Conservation (phyloP, 2,888 invertebrate species). For the Ptychoptera albimana region DNA sequence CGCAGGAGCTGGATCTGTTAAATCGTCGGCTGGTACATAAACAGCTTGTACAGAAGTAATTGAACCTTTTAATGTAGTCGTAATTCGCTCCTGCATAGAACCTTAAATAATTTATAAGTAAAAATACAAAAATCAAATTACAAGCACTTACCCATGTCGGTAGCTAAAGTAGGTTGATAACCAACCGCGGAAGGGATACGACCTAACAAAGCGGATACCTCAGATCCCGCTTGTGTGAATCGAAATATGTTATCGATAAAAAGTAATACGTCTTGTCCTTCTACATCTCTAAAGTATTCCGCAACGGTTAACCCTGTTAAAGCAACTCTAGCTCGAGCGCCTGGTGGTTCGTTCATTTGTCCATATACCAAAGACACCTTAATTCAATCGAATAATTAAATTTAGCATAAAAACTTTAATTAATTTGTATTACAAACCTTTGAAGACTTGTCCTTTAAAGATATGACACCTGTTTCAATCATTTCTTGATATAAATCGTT, state of each 20-base stretch:
- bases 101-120: conserved; percentile 1
- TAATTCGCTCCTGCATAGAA: conserved; percentile 91
- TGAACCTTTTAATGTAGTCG: conserved; percentile 87
- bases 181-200: conserved; percentile 93
- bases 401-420: neutral
- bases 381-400: conserved; percentile 40
- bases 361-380: conserved; percentile 88
- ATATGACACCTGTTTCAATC: conserved; percentile 88
- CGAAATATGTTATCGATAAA: conserved; percentile 96
- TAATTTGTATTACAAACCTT: conserved; percentile 30
- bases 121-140: neutral
- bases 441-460: conserved; percentile 74
- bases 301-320: conserved; percentile 85
- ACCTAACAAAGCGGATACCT: conserved; percentile 78
- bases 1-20: conserved; percentile 91
- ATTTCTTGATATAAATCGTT: conserved; percentile 93
- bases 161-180: conserved; percentile 88
- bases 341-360: conserved; percentile 94
- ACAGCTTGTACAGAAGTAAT: conserved; percentile 93
- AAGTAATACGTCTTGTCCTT: conserved; percentile 86
- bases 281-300: conserved; percentile 86
- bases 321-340: conserved; percentile 85
- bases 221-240: conserved; percentile 83
- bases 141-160: conserved; percentile 66
- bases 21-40: conserved; percentile 90